Evolutionary conservation across 2,888 invertebrate genomes (phyloP).

Genomic region (Tethea ocularis): DNA sequence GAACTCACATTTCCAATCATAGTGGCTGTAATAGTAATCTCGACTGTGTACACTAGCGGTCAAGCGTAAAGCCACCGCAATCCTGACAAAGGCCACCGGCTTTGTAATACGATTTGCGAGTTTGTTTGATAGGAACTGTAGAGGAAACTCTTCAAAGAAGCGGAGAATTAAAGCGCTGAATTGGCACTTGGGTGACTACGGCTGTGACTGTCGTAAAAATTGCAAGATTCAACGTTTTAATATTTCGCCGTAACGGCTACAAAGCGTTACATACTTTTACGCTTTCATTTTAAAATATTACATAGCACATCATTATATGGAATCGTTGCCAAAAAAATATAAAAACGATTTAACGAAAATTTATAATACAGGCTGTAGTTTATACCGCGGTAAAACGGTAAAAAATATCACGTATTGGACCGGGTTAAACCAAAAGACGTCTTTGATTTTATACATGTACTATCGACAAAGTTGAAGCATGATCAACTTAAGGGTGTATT

Average conservation of each 20-base stretch:
- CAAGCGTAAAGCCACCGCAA: neutral
- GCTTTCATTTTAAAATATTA: too few species aligned
- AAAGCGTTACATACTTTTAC: neutral
- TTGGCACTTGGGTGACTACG: slow-evolving; percentile 12
- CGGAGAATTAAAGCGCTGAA: slow-evolving; percentile 23
- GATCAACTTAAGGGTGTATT: too few species aligned
- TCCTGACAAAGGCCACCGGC: slow-evolving; percentile 11
- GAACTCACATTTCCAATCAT: neutral
- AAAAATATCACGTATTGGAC: neutral
- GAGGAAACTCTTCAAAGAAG: slow-evolving; percentile 15
- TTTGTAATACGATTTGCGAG: slow-evolving; percentile 27
- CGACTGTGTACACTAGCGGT: neutral
- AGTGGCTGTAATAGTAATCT: slow-evolving; percentile 3
- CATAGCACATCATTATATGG: too few species aligned
- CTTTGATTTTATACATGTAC: neutral
- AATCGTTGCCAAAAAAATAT: too few species aligned
- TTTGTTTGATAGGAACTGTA: slow-evolving; percentile 24
- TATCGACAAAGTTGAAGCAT: too few species aligned
- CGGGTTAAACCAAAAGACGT: neutral
- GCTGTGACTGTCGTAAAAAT: neutral
- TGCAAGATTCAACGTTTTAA: neutral
- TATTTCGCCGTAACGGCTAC: neutral
- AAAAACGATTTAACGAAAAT: too few species aligned
- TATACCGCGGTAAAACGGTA: neutral
- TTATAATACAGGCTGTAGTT: too few species aligned